Conservation (phyloP, 1,140 invertebrate species). For the Bombus soroeensis region DNA sequence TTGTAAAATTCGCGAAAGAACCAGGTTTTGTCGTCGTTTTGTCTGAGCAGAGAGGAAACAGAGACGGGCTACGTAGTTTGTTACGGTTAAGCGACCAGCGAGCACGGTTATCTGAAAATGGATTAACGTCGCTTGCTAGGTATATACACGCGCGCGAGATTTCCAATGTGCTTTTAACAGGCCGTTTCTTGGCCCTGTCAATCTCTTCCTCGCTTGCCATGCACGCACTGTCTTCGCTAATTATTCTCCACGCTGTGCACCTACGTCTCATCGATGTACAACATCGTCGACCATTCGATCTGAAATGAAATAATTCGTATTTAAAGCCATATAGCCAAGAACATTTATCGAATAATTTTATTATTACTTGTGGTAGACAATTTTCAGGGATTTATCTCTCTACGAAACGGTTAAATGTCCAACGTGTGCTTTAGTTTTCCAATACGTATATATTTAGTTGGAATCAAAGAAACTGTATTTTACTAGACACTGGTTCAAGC, state of each 20-base stretch:
- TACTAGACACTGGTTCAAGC: neutral
- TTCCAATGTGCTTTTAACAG: neutral
- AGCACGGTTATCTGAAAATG: slow-evolving; percentile 40
- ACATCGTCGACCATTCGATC: too few species aligned
- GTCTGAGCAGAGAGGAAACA: neutral
- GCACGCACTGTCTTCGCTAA: neutral
- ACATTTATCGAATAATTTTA: neutral
- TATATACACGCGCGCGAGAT: neutral
- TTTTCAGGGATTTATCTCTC: too few species aligned
- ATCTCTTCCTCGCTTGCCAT: neutral
- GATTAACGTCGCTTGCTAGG: slow-evolving; percentile 15
- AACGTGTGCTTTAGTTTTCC: too few species aligned
- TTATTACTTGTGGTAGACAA: too few species aligned
- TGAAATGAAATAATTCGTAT: neutral
- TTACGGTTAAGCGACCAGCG: slow-evolving; percentile 8
- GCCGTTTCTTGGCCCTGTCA: neutral
- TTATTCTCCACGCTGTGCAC: neutral
- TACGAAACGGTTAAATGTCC: too few species aligned
- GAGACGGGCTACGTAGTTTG: slow-evolving; percentile 6
- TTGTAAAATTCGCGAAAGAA: neutral
- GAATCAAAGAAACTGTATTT: neutral
- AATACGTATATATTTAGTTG: neutral
- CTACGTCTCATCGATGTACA: neutral
- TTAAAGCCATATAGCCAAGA: neutral
- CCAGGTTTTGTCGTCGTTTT: neutral